Evolutionary conservation across 1,140 invertebrate genomes (phyloP).

Genomic region (Xylocopa sonorina): DNA sequence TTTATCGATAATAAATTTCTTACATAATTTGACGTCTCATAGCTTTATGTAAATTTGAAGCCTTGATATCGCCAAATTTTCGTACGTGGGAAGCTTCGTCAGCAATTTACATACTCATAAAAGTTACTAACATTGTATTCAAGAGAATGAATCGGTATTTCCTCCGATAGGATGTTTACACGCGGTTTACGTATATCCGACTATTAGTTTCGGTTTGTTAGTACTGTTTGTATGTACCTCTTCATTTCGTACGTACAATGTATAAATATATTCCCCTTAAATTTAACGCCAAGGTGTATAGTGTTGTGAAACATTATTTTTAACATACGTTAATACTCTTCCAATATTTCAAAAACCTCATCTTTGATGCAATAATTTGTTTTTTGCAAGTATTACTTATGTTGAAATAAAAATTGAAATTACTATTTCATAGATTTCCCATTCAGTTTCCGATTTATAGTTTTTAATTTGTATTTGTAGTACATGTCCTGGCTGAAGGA

Average conservation of each 20-base stretch:
- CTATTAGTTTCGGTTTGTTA: constrained; percentile 55
- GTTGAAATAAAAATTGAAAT: neutral
- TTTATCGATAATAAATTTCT: constrained; percentile 75
- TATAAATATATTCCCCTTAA: constrained; percentile 54
- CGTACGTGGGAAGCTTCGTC: constrained; percentile 74
- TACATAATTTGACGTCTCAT: constrained; percentile 56
- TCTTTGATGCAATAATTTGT: neutral
- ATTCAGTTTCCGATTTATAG: neutral
- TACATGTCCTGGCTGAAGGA: neutral
- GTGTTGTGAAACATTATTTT: neutral
- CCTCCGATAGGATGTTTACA: constrained; percentile 60
- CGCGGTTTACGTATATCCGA: constrained; percentile 67
- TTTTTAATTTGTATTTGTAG: neutral
- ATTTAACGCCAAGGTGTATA: constrained; percentile 67
- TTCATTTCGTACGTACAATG: constrained; percentile 10
- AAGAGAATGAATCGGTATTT: constrained; percentile 74
- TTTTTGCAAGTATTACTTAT: neutral
- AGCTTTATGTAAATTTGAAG: constrained; percentile 36
- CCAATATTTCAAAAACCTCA: neutral
- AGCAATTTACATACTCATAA: constrained; percentile 69
- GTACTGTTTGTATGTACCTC: constrained; percentile 14
- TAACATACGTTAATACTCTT: neutral
- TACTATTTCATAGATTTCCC: neutral
- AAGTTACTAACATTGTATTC: constrained; percentile 73
- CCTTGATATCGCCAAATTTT: constrained; percentile 52